Evolutionary conservation across 2,888 invertebrate genomes (phyloP), one percentile per base, ranked within the genome.

Genomic region (Orthonevra nobilis): DNA sequence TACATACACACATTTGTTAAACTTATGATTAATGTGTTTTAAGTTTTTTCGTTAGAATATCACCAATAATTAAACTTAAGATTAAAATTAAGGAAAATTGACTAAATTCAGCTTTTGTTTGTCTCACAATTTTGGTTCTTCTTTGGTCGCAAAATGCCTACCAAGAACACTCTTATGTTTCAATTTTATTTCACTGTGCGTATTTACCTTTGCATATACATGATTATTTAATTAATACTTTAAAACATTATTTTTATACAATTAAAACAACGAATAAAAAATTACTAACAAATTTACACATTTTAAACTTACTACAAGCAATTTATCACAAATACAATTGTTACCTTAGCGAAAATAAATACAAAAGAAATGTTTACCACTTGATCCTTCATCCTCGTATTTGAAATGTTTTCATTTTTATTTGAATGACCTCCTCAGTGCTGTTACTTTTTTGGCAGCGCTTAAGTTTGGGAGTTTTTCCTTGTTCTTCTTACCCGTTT

Each of bases 291-390:
- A 50, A 52, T 64, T 20, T 63, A 44, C 20, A 28, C 14, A 12
- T 14, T 73, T 66, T 60, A 60, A 28, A 50, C 44, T 66, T 60
- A 58, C 60, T 52, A 46, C 38, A 66, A 66, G 32, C 50, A 58
- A 23, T 61, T 40, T 68, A 74, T 74, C 74, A 74, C 74, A 74
- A n/a, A 52, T 46, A 19, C 15, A n/a, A 32, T 26, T 19, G 50
- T 30, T 74, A 28, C 58, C 36, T 58, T 32, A 30, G 3, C 10
- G 26, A 40, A 36, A 38, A 40, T 26, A 34, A 19, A 19, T 23
- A 63, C 14, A 56, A 23, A 42, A 56, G 0, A 6, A 48, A 5
- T 15, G n/a, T 66, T 36, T 50, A 58, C 50, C 50, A 46, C 30
- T 26, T 42, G 30, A 14, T 58, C 38, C 10, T 46, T 68, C 38